These are phyloP conservation scores for Pempheris klunzingeri DNA, from an alignment of 2,797 vertebrate species.

Conservation along the genomic window DNA sequence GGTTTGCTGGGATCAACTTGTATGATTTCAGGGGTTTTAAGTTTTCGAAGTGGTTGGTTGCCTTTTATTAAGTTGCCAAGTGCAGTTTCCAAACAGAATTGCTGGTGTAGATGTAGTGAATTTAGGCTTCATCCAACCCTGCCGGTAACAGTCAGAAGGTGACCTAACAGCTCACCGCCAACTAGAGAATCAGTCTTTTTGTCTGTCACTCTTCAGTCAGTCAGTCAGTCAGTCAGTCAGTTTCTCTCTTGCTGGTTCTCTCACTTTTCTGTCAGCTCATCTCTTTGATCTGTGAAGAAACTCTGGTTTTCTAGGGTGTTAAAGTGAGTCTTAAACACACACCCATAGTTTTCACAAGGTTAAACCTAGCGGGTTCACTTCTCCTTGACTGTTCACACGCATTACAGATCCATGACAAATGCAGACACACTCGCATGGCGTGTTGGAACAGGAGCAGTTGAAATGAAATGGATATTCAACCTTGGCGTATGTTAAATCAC, in stretches of 20 bases:
- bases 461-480: slow-evolving; percentile 50
- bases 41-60: background rate
- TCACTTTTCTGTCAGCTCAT: slow-evolving; percentile 35
- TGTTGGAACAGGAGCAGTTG: slow-evolving; percentile 27
- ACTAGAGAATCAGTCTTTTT: slow-evolving; percentile 30
- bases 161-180: slow-evolving; percentile 23
- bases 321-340: slow-evolving; percentile 32
- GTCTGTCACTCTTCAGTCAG: slow-evolving; percentile 33
- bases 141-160: slow-evolving; percentile 36
- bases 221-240: slow-evolving; percentile 10
- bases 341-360: slow-evolving; percentile 66
- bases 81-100: slow-evolving; percentile 1
- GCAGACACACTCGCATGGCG: slow-evolving; percentile 5
- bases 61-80: slow-evolving; percentile 5
- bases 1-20: no score
- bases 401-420: slow-evolving; percentile 20
- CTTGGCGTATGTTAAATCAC: slow-evolving; percentile 56
- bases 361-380: slow-evolving; percentile 55
- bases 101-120: slow-evolving; percentile 1
- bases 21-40: background rate
- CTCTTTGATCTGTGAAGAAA: slow-evolving; percentile 47
- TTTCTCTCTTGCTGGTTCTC: slow-evolving; percentile 22
- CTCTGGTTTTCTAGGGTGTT: slow-evolving; percentile 37
- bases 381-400: slow-evolving; percentile 49
- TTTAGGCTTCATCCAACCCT: slow-evolving; percentile 16